Evolutionary conservation across 1,140 invertebrate species (phyloP), one percentile per base, ranked within the genome.

Genomic region (Drosophila orosa): DNA sequence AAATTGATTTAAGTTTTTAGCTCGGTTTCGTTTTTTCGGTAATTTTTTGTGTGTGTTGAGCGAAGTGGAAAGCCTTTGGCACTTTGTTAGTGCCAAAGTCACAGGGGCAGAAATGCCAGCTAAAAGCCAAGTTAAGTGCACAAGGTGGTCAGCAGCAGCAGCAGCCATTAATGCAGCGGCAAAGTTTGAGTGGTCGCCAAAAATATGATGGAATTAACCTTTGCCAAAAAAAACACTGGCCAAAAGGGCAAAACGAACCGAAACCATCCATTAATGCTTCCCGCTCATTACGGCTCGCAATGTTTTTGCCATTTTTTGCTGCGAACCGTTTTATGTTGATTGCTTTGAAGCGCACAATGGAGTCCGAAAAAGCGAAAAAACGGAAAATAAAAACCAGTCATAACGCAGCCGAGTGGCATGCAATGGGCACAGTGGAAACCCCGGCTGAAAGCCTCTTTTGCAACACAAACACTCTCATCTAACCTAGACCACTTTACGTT

Each of bases 1-100:
- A 87, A 82, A 84, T 84, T 85, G 80, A 85, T 83, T 83, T 84
- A 84, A 83, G 66, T 85, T 72, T 76, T 39, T 33, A 69, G 48
- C 8, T 33, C 0, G 48, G 17, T 9, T 33, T 27, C 15, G 3
- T 15, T 33, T 17, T 33, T 33, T 3, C 2, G 3, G 17, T 33
- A 31, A 31, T 45, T 37, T 47, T 69, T 47, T 17, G 17, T 22
- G n/a, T 56, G 29, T 47, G 40, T 10, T n/a, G 5, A 66, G 50
- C 65, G 40, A 71, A 22, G 40, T 48, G 65, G 50, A 71, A 71
- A 71, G 56, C 67, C 67, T 58, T 71, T 58, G 65, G 65, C 33
- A 71, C 50, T 71, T 71, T 69, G 67, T 47, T 71, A 71, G 42
- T 71, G 65, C 50, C 65, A 57, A 47, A 57, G 47, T 71, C 67